These are phyloP conservation scores for Drosophila pallidifrons DNA, from an alignment of 1,140 invertebrate species.

Conservation along the genomic window DNA sequence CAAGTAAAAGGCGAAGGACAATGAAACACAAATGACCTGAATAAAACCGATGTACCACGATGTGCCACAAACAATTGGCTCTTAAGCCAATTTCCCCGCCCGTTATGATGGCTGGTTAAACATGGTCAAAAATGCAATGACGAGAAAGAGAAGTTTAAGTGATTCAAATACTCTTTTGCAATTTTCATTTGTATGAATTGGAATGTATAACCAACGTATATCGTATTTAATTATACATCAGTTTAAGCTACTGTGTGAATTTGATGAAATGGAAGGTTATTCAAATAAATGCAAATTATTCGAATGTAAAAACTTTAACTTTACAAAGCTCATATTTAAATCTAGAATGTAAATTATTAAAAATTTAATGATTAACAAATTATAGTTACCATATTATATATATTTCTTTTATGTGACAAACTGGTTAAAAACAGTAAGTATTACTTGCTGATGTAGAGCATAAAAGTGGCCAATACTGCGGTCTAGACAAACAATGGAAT, in stretches of 20 bases:
- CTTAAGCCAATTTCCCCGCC: not conserved
- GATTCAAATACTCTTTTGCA: slow-evolving; percentile 5
- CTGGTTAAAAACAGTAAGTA: not conserved
- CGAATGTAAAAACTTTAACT: too few species aligned
- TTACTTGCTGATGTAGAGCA: not conserved
- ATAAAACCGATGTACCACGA: slow-evolving; percentile 50
- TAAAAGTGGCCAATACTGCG: not conserved
- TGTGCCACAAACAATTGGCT: slow-evolving; percentile 61
- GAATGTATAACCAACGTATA: too few species aligned
- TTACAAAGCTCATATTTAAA: too few species aligned
- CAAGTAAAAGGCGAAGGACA: slow-evolving; percentile 51
- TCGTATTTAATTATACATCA: too few species aligned
- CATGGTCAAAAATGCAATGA: not conserved
- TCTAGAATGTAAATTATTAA: too few species aligned
- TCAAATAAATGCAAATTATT: too few species aligned
- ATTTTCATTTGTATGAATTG: too few species aligned
- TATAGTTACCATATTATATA: too few species aligned
- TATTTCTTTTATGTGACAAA: not conserved
- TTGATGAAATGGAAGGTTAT: too few species aligned
- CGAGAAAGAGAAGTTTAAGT: not conserved
- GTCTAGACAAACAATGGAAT: slow-evolving; percentile 38
- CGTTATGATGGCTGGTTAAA: not conserved
- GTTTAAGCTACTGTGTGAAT: too few species aligned
- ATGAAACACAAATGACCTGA: slow-evolving; percentile 75
- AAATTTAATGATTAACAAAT: too few species aligned